phyloP scores from a whole-genome alignment of 2,888 invertebrate genomes.

The Nephrotoma flavescens region DNA sequence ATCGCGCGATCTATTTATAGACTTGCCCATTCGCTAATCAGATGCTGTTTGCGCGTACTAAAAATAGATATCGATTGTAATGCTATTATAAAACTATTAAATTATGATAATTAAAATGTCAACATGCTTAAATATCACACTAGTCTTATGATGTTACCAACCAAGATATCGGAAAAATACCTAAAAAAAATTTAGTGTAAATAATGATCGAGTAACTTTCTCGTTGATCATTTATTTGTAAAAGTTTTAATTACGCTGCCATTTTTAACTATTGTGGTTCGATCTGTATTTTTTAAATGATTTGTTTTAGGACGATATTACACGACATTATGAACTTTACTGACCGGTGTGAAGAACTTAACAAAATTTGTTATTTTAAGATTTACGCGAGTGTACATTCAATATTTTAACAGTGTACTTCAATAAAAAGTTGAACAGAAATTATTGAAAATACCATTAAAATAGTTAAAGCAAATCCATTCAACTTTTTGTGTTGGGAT shows the following conservation, averaged over 20 bases:
- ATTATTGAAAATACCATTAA: too few species aligned
- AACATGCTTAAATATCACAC: neutral
- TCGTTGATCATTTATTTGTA: too few species aligned
- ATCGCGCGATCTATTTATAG: neutral
- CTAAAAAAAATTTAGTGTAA: neutral
- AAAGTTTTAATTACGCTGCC: neutral
- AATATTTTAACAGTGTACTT: too few species aligned
- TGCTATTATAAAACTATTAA: neutral
- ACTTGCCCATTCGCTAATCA: neutral
- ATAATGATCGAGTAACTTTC: neutral
- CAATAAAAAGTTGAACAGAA: too few species aligned
- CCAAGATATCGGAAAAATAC: neutral
- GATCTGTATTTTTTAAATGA: neutral
- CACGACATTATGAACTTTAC: neutral
- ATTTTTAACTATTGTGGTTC: neutral
- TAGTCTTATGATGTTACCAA: neutral
- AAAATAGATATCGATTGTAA: neutral
- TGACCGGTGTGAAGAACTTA: too few species aligned
- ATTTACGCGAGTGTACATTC: too few species aligned
- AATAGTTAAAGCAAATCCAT: too few species aligned
- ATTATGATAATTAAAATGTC: neutral
- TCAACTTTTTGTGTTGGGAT: too few species aligned
- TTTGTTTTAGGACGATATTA: neutral
- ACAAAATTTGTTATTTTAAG: too few species aligned
- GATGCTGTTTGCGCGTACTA: neutral